Base-by-base conservation (phyloP, 92 coral and sea anemone genomes). In the Parazoanthus atlanticus region DNA sequence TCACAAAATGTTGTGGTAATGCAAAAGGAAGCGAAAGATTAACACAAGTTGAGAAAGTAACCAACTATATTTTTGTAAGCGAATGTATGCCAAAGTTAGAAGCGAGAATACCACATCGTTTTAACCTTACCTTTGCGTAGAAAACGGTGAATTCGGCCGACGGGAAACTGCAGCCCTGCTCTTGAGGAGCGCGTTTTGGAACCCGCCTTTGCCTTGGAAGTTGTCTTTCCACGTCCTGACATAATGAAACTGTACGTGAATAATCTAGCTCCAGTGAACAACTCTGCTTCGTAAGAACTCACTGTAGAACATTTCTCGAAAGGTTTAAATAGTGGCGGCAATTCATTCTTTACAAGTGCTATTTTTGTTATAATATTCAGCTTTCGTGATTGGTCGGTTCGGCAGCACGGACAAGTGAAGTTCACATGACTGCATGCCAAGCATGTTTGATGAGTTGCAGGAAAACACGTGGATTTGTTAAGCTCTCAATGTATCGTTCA, bases 151-250 rank as follows among this genome's bases (percentile, higher is more conserved):
- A 92, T 92, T 75, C 94, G 75, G 64, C 94, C 94, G 6, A 92
- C 94, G 7, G 94, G 94, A 41, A 92, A 92, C 92, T 92, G 94
- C 75, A 92, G 78, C 23, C 94, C 94, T 7, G 94, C 94, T 65
- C 92, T 88, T 61, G 49, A 11, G 28, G 94, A 92, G 70, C 94
- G 84, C 8, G 92, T 92, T 82, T 87, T 89, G 58, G 64, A 4
- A 25, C 29, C 36, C 40, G 81, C 83, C 69, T 89, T 89, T 33
- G 88, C 92, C 5, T 80, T 88, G 29, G 83, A 76, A 12, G 79
- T 78, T 52, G 90, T 88, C 75, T 92, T 92, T 25, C 94, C 94
- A 23, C 94, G 94, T 74, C 94, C 94, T 38, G 94, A 92, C 94
- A 92, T 92, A 61, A 70, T 84, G 52, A 15, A 29, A n/a, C 86